Base-by-base conservation (phyloP, 2,113 vertebrate species). In the Bufo gargarizans region DNA sequence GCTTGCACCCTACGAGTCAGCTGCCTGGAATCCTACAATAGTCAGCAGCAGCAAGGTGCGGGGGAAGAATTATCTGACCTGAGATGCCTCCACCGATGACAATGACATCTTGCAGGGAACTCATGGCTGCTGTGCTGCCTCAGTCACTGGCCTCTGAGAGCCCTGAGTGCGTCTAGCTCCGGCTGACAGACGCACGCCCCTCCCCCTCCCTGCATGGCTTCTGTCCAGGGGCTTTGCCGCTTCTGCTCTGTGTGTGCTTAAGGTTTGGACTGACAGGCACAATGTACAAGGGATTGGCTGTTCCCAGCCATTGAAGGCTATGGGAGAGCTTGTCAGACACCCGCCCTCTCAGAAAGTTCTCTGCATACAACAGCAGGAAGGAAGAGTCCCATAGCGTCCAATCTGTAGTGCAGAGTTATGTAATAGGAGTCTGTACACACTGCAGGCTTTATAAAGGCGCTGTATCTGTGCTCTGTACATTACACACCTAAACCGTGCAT, bases 51-150 rank as follows among this genome's bases (percentile, higher is more conserved):
- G 53, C 9, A 9, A 53, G 53, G 53, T 2, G 53, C 9, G 53
- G 53, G 50, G 76, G 20, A 17, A 13, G 58, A 79, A 50, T 16
- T 20, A 33, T 78, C 58, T 19, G 50, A 88, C 86, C 86, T 83
- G 86, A 88, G 55, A 88, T 88, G 69, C 86, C 86, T 45, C 80
- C 86, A 20, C 86, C 86, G 80, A 88, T 88, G 11, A 88, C 86
- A 83, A 88, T 77, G 17, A 88, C 86, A 77, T 88, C 86, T 61
- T 83, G 65, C 0, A 77, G 43, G 80, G 59, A 55, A 58, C 56
- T 63, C 80, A 83, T 83, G 86, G 79, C 55, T 88, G 55, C 84
- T 77, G 16, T 49, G 76, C 45, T 53, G 45, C 63, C 59, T 50
- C 61, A 22, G 45, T 82, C 22, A n/a, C 12, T 19, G 67, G 17